Conservation (phyloP, 2,797 vertebrate species). For the Micromesistius poutassou region DNA sequence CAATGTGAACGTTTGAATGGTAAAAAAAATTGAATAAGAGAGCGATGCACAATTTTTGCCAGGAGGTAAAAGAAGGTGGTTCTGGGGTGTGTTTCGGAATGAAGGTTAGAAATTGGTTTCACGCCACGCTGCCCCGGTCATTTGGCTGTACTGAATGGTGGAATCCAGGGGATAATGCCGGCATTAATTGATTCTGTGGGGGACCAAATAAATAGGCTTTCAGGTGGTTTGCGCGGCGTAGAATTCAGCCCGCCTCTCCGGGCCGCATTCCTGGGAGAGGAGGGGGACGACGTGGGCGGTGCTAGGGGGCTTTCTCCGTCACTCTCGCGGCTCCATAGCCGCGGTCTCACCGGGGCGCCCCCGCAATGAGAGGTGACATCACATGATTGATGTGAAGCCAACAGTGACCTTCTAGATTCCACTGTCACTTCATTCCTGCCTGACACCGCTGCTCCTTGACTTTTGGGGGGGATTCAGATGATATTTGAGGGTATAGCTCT, state of each 20-base stretch:
- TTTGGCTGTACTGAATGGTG: constrained; percentile 68
- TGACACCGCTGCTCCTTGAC: constrained; percentile 46
- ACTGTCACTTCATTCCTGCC: constrained; percentile 51
- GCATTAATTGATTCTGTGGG: constrained; percentile 76
- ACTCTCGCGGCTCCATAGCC: constrained; percentile 21
- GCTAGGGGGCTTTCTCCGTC: constrained; percentile 11
- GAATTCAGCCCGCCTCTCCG: constrained; percentile 49
- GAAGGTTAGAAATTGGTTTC: constrained; percentile 74
- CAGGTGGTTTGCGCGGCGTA: constrained; percentile 55
- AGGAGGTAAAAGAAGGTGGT: constrained; percentile 56
- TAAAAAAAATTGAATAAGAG: neutral
- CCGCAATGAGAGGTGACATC: constrained; percentile 55
- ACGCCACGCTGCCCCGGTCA: constrained; percentile 70
- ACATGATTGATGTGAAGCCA: constrained; percentile 62
- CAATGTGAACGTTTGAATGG: constrained; percentile 5
- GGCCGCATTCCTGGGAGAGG: constrained; percentile 31
- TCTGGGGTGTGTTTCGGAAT: constrained; percentile 55
- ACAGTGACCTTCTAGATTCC: constrained; percentile 59
- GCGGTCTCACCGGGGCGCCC: constrained; percentile 36
- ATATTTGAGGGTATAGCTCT: constrained; percentile 55
- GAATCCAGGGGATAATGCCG: constrained; percentile 74
- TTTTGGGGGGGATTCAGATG: constrained; percentile 46
- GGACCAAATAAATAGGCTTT: constrained; percentile 74
- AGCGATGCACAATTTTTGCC: constrained; percentile 38
- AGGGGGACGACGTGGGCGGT: neutral